Percentiles rank a stretch among this genome's conserved stretches.
These are phyloP conservation scores for Oxygymnocypris stewartii DNA, from an alignment of 2,113 vertebrate genomes.

Conservation along the genomic window DNA sequence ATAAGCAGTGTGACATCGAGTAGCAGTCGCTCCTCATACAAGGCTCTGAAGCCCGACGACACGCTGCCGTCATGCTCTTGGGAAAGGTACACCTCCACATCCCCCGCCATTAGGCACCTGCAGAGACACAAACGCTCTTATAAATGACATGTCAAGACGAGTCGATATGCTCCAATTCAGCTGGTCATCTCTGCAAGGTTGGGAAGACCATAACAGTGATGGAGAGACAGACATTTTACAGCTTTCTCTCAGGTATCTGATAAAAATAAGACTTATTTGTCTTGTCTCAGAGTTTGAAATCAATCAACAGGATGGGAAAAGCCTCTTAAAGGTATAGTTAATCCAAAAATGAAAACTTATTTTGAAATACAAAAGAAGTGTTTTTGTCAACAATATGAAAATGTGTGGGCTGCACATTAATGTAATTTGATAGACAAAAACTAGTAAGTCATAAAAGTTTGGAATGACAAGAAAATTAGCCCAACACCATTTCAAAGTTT, in stretches of 20 bases:
- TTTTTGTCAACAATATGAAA: neutral
- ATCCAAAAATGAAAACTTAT: neutral
- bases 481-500: neutral
- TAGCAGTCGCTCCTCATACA: constrained; percentile 97
- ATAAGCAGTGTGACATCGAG: constrained; percentile 97
- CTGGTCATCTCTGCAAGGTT: neutral
- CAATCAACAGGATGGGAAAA: neutral
- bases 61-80: constrained; percentile 98
- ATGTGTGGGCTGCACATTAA: neutral
- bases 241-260: neutral
- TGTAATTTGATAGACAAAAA: neutral
- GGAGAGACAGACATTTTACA: neutral
- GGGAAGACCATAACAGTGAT: constrained; percentile 8
- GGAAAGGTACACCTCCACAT: constrained; percentile 99
- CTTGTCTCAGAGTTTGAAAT: neutral
- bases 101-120: constrained; percentile 98
- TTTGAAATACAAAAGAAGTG: neutral
- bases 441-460: neutral
- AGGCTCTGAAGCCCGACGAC: constrained; percentile 96
- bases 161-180: constrained; percentile 6
- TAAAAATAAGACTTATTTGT: neutral
- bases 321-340: neutral
- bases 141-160: neutral
- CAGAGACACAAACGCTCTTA: constrained; percentile 45
- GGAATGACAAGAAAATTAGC: neutral